A percentile compares a stretch with the other conserved stretches of the same genome.
These are phyloP conservation scores for Teleogryllus occipitalis DNA, from an alignment of 1,140 invertebrate genomes.

Conservation along the genomic window DNA sequence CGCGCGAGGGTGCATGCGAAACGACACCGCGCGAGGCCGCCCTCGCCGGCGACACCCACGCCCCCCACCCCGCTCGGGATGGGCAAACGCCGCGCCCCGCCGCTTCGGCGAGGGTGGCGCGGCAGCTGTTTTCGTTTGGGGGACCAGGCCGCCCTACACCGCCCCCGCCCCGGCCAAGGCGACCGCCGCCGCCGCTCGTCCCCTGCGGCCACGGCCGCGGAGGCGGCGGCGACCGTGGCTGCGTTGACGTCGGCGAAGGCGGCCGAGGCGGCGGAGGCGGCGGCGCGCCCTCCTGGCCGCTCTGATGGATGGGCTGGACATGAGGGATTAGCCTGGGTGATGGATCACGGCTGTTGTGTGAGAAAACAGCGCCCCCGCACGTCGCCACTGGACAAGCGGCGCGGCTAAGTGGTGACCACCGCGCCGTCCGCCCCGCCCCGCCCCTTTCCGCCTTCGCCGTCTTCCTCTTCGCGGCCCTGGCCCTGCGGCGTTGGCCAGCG, in stretches of 20 bases:
- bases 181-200: no score
- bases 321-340: conserved; percentile 3
- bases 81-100: no score
- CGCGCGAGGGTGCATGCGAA: not conserved
- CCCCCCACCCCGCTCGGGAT: no score
- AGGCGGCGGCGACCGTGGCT: no score
- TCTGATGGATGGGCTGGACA: not conserved
- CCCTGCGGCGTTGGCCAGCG: no score
- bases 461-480: not conserved
- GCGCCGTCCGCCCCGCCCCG: no score
- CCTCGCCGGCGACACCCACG: not conserved
- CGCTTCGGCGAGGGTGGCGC: not conserved
- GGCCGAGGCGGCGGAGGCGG: no score
- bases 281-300: no score
- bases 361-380: not conserved
- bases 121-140: not conserved
- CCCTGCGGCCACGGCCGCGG: no score
- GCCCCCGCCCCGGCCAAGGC: no score
- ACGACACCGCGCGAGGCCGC: not conserved
- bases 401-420: not conserved
- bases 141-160: not conserved
- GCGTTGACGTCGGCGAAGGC: no score
- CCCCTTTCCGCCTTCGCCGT: not conserved
- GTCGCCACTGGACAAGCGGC: not conserved
- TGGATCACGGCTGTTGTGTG: conserved; percentile 3